Evolutionary conservation across 2,113 vertebrate genomes (phyloP).

Genomic region (Perca flavescens): DNA sequence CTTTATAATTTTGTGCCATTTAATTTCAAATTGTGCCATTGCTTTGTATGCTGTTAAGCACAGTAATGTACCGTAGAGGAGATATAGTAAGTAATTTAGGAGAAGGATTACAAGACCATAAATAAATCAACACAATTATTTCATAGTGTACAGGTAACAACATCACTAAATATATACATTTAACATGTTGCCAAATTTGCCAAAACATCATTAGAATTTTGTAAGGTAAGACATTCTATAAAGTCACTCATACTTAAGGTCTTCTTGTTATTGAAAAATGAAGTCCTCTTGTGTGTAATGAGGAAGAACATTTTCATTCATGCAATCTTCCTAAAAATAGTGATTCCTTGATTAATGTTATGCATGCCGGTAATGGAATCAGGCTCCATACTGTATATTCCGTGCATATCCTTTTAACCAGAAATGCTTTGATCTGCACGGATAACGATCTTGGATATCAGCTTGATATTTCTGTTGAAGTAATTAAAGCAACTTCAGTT

Average conservation of each 20-base stretch:
- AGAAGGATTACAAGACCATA: background rate
- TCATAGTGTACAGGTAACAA: background rate
- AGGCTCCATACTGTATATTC: background rate
- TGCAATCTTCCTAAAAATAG: background rate
- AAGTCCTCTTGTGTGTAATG: background rate
- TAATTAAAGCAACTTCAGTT: background rate
- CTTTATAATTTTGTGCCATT: constrained; percentile 14
- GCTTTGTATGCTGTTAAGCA: background rate
- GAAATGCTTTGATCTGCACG: background rate
- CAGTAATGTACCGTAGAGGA: background rate
- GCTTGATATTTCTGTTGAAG: background rate
- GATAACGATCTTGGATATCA: background rate
- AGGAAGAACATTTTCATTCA: background rate
- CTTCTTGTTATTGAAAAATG: background rate
- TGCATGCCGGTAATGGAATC: background rate
- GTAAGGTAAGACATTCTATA: background rate
- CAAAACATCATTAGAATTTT: background rate
- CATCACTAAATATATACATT: background rate
- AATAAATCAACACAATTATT: background rate
- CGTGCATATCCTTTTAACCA: background rate
- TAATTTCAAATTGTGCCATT: background rate
- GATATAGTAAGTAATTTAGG: background rate
- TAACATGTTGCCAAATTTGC: background rate
- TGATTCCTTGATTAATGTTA: background rate
- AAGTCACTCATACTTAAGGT: no score